Base-by-base conservation (phyloP, 1,140 invertebrate genomes). In the Cheumatopsyche charites region DNA sequence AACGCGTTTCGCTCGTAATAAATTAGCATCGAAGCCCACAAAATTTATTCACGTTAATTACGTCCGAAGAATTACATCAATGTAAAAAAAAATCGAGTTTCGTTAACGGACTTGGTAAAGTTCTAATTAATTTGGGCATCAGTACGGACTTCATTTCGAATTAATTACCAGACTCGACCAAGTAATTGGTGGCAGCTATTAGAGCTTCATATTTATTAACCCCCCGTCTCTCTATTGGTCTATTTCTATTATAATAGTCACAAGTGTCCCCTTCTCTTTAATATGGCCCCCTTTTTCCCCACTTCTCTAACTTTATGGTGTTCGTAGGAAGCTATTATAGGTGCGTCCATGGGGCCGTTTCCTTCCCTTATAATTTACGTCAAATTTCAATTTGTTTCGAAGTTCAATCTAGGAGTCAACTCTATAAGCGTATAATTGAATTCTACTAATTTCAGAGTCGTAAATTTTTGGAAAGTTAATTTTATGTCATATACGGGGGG, bases 101-200 rank as follows among this genome's bases (percentile, higher is more conserved):
- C 36, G 41, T 63, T 63, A 63, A 63, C 62, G 62, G 29, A 63
- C 36, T 63, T 63, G 26, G 41, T 43, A 42, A 42, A 47, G 19
- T 43, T 47, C 63, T 42, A 66, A 66, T 66, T 66, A 66, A 66
- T 26, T 47, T 41, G 17, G 42, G 19, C 63, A 47, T 66, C 43
- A 47, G 41, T 47, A 66, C n/a, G 23, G 43, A 66, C 61, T 68
- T 43, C 41, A 69, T 62, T 69, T 63, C 25, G 63, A 70, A 73
- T 73, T 73, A 73, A 73, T 73, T 73, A 73, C 61, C 45, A 66
- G 72, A n/a, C 21, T 36, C 62, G 41, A 41, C 67, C 25, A 19
- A 62, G 36, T 63, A 73, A 73, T 73, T 73, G 72, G 72, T 58
- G 67, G 23, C 36, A 21, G 47, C 67, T 69, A 73, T 73, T 73